Conservation (phyloP, 2,888 invertebrate genomes). For the Drosophila histrio region DNA sequence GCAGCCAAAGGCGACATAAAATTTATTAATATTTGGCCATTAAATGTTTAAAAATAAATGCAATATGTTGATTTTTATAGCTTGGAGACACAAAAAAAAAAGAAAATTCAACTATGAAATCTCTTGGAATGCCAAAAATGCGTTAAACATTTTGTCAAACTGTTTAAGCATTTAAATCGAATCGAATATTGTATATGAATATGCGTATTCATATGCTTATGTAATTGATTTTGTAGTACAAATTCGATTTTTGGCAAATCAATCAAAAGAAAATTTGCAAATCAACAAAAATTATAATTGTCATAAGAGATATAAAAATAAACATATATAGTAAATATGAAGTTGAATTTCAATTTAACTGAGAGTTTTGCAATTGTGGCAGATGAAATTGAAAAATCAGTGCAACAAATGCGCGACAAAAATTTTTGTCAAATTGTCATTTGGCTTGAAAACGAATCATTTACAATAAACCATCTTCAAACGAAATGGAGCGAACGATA, state of each 20-base stretch:
- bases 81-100: slow-evolving; percentile 31
- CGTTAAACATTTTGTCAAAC: slow-evolving; percentile 58
- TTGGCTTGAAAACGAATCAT: slow-evolving; percentile 82
- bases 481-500: slow-evolving; percentile 75
- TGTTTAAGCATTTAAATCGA: slow-evolving; percentile 20
- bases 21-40: slow-evolving; percentile 73
- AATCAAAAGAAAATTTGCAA: slow-evolving; percentile 6
- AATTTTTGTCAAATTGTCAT: slow-evolving; percentile 79
- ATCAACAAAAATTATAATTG: background rate
- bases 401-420: slow-evolving; percentile 77
- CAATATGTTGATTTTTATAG: slow-evolving; percentile 51
- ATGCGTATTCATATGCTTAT: slow-evolving; percentile 38
- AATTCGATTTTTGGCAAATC: slow-evolving; percentile 33
- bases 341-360: background rate
- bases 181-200: slow-evolving; percentile 4
- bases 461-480: slow-evolving; percentile 82
- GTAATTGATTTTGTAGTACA: slow-evolving; percentile 49
- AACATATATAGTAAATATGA: background rate
- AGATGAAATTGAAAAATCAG: slow-evolving; percentile 74
- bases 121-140: slow-evolving; percentile 60
- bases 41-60: slow-evolving; percentile 69
- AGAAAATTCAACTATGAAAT: slow-evolving; percentile 44
- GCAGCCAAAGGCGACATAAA: slow-evolving; percentile 62
- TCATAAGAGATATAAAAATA: slow-evolving; percentile 3
- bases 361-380: background rate